Percentiles rank a stretch among this genome's conserved stretches.
Evolutionary conservation across 2,113 vertebrate species (phyloP).

Genomic region (Benitochromis conjunctus): DNA sequence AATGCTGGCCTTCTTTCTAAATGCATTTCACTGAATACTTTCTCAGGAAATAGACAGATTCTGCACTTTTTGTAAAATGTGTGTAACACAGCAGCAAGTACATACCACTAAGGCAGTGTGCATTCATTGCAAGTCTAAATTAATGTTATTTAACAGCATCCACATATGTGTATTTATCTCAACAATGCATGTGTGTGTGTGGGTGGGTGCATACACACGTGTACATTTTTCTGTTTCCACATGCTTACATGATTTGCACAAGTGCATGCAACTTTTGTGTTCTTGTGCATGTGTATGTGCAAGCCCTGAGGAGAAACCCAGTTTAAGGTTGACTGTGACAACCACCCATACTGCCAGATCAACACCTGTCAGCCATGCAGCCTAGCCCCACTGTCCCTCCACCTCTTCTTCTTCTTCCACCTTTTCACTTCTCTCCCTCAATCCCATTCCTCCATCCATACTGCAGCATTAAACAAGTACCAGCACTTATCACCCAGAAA

Average conservation of each 20-base stretch:
- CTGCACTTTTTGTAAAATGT: background rate
- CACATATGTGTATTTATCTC: background rate
- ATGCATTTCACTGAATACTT: background rate
- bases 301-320: slow-evolving; percentile 51
- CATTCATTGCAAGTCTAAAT: background rate
- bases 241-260: slow-evolving; percentile 21
- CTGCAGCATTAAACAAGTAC: slow-evolving; percentile 67
- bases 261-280: slow-evolving; percentile 13
- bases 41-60: background rate
- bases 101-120: background rate
- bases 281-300: background rate
- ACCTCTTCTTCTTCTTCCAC: background rate
- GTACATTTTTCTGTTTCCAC: slow-evolving; percentile 7
- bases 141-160: background rate
- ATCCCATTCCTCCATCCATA: slow-evolving; percentile 30
- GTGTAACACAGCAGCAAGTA: background rate
- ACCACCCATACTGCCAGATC: slow-evolving; percentile 69
- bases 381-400: slow-evolving; percentile 29
- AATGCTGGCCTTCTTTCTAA: background rate
- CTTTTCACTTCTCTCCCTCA: slow-evolving; percentile 9
- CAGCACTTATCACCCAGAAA: slow-evolving; percentile 74
- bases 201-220: background rate
- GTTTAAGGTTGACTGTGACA: slow-evolving; percentile 64
- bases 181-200: background rate
- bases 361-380: slow-evolving; percentile 69